Evolutionary conservation across 1,140 invertebrate species (phyloP).

Genomic region (Bombus impatiens): DNA sequence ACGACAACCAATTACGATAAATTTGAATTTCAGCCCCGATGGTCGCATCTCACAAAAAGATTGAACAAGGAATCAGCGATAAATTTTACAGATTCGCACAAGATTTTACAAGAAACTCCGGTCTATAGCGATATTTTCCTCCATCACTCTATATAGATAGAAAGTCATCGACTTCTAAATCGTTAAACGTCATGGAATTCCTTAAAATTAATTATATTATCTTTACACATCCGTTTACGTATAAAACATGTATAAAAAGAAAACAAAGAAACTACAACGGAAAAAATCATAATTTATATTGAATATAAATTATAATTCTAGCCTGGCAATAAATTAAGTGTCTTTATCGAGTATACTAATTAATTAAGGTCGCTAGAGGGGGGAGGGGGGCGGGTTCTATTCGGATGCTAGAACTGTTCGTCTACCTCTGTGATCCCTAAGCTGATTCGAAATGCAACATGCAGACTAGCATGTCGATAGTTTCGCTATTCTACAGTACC

Average conservation of each 20-base stretch:
- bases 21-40: too few relatives aligned
- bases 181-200: not conserved
- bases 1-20: too few relatives aligned
- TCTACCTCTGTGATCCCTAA: conserved; percentile 28
- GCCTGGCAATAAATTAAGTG: conserved; percentile 28
- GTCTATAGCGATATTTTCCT: not conserved
- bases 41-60: too few relatives aligned
- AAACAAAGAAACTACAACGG: conserved; percentile 1
- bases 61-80: too few relatives aligned
- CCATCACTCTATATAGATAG: not conserved
- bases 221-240: not conserved
- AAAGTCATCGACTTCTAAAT: not conserved
- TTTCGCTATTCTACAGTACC: conserved; percentile 43
- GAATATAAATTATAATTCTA: conserved; percentile 35
- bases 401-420: conserved; percentile 1
- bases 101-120: too few relatives aligned
- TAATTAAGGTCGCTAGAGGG: conserved; percentile 13
- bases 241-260: not conserved
- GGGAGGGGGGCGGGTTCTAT: not conserved
- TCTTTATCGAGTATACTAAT: conserved; percentile 10
- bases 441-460: conserved; percentile 27
- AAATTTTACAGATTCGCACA: too few relatives aligned
- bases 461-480: conserved; percentile 36
- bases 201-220: conserved; percentile 24
- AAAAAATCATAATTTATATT: conserved; percentile 20